Percentiles rank a stretch among this genome's conserved stretches.
Conservation (phyloP, 2,888 invertebrate genomes). For the Keiferia lycopersicella region DNA sequence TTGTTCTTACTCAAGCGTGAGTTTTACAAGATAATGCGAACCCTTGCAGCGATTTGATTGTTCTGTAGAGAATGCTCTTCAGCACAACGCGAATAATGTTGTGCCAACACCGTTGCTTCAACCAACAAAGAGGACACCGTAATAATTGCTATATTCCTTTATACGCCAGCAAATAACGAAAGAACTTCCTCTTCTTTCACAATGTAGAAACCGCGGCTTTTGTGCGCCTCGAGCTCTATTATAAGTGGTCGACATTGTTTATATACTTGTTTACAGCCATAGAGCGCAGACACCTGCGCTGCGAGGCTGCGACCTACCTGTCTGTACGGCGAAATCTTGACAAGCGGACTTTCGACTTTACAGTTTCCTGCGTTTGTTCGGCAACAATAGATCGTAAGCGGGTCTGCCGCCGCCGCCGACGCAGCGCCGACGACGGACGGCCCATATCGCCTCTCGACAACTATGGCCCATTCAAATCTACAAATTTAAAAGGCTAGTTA, state of each 20-base stretch:
- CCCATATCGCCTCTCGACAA: constrained; percentile 36
- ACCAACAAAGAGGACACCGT: constrained; percentile 41
- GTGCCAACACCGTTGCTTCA: constrained; percentile 53
- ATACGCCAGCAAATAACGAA: constrained; percentile 62
- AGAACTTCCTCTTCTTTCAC: constrained; percentile 75
- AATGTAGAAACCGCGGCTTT: constrained; percentile 54
- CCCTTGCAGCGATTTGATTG: constrained; percentile 24
- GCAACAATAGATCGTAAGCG: constrained; percentile 73
- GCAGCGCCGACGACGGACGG: constrained; percentile 34
- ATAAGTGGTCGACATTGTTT: constrained; percentile 59
- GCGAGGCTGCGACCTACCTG: constrained; percentile 67
- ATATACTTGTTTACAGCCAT: constrained; percentile 57
- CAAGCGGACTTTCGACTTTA: constrained; percentile 73
- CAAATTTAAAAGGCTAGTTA: constrained; percentile 38
- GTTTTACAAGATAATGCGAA: constrained; percentile 20
- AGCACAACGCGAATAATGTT: constrained; percentile 42
- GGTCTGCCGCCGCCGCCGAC: constrained; percentile 39
- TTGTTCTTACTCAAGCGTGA: constrained; percentile 25
- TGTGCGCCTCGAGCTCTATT: constrained; percentile 37
- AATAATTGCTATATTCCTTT: constrained; percentile 63
- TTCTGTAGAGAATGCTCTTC: constrained; percentile 33
- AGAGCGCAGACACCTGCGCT: constrained; percentile 57
- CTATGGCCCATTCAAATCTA: constrained; percentile 58
- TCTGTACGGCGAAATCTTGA: constrained; percentile 66
- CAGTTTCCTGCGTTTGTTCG: constrained; percentile 79